A percentile compares a stretch with the other conserved stretches of the same genome.
Conservation (phyloP, 2,797 vertebrate genomes). For the Sarcophilus harrisii region DNA sequence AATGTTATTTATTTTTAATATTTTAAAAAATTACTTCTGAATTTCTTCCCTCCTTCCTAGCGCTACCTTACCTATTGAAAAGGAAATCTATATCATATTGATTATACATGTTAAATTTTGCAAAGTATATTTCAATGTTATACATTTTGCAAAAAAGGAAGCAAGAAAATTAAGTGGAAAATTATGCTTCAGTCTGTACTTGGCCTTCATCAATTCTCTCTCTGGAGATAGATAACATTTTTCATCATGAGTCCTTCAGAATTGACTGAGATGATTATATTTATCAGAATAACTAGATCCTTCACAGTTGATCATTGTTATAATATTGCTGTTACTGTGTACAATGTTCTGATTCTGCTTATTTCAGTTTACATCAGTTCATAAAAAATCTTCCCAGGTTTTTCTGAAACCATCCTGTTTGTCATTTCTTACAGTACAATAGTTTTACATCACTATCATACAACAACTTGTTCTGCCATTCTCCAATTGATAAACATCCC, state of each 20-base stretch:
- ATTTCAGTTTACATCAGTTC: not conserved
- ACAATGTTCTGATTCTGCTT: not conserved
- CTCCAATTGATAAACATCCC: not conserved
- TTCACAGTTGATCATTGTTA: not conserved
- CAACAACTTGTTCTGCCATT: not conserved
- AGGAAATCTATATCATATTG: not conserved
- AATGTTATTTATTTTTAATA: not conserved
- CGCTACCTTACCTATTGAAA: not conserved
- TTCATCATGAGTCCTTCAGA: not conserved
- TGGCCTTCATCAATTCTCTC: not conserved
- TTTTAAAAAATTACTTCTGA: not conserved
- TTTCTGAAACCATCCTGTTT: not conserved
- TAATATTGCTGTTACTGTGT: not conserved
- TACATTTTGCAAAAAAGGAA: not conserved
- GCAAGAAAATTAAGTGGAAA: not conserved
- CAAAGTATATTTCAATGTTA: not conserved
- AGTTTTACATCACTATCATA: not conserved
- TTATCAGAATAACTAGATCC: not conserved
- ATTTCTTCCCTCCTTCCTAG: not conserved
- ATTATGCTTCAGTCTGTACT: not conserved
- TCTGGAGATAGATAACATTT: not conserved
- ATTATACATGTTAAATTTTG: not conserved
- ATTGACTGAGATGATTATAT: not conserved
- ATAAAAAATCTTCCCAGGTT: not conserved
- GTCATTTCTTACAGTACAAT: not conserved